Evolutionary conservation across 2,888 invertebrate genomes (phyloP), one percentile per base, ranked within the genome.

Genomic region (Myopa tessellatipennis): DNA sequence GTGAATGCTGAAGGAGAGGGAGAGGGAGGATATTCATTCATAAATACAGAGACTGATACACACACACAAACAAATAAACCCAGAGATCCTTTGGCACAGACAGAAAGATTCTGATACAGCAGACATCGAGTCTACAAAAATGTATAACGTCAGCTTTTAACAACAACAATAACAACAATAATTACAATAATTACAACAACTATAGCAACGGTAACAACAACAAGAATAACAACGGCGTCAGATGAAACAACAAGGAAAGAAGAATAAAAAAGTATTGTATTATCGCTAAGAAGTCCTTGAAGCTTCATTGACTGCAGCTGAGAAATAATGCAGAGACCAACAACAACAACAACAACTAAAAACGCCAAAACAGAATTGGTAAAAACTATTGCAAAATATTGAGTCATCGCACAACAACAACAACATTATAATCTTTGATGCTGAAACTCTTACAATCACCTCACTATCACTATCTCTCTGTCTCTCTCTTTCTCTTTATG

Each of bases 241-340:
- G 34, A 18, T 1, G n/a, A 58, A 61, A 36, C 14, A 71, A 69
- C 26, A 26, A 52, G 18, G 50, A 52, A 10, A 52, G 40, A 4
- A 40, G 40, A 4, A 40, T 7, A 38, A 52, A 52, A 26, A 16
- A 55, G 1, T 18, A 38, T 36, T 55, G 36, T 61, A 45, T 40
- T 40, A 74, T 74, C 74, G 55, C 67, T 77, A 69, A 67, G 81
- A 81, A 81, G 82, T 82, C 82, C 82, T 82, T 83, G 81, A 77
- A 76, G 82, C 82, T 83, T 80, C 83, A 83, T 83, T 82, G 83
- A 83, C 82, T 82, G 67, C 45, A 50, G 52, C 16, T 16, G 8
- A 69, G 38, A 76, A 61, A 18, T 16, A 69, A 58, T 2, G 36
- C n/a, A 12, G 7, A 70, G 40, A 16, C 40, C 18, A 70, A 36